Evolutionary conservation across 2,797 vertebrate species (phyloP), one percentile per base, ranked within the genome.

Genomic region (Myotis myotis): DNA sequence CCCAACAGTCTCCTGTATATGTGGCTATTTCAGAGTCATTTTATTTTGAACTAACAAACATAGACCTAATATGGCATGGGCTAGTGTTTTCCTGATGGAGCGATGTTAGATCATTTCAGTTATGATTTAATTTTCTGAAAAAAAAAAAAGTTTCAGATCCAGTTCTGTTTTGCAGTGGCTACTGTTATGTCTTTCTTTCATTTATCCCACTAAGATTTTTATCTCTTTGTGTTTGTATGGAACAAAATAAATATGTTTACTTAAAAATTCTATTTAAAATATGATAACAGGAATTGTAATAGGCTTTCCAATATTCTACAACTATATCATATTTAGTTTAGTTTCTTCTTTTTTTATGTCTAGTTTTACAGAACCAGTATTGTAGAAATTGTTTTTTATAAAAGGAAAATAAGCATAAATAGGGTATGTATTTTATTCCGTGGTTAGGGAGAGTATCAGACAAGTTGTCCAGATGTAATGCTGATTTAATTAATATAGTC

Each of bases 31-130:
- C 30, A 60, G 44, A 79, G 60, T 62, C 16, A 66, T 85, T 96
- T 93, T 79, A 91, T 89, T 87, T 89, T 90, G 72, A 91, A 83
- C 74, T 71, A 91, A 92, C 85, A 86, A 87, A 79, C 60, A 80
- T 30, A 85, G 87, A 94, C 96, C 70, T 95, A 97, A 97, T 97
- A 96, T 94, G 93, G 94, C 75, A 92, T 19, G 83, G 60, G 92
- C 57, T 96, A 97, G 96, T 97, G 82, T 94, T 91, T 97, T 93
- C 47, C 74, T 96, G 95, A 97, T 89, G 91, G 96, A 78, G 94
- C 95, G 87, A 95, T 95, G 93, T 95, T 96, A 97, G 84, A 87
- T 97, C 72, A 87, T 25, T 62, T 97, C 96, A 97, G 87, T 97
- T 95, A 94, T 57, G 23, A 89, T 85, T 97, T 97, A 92, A 96